Percentiles rank a stretch among this genome's conserved stretches.
phyloP scores from a whole-genome alignment of 92 coral and sea anemone genomes.

The Porites divaricata region DNA sequence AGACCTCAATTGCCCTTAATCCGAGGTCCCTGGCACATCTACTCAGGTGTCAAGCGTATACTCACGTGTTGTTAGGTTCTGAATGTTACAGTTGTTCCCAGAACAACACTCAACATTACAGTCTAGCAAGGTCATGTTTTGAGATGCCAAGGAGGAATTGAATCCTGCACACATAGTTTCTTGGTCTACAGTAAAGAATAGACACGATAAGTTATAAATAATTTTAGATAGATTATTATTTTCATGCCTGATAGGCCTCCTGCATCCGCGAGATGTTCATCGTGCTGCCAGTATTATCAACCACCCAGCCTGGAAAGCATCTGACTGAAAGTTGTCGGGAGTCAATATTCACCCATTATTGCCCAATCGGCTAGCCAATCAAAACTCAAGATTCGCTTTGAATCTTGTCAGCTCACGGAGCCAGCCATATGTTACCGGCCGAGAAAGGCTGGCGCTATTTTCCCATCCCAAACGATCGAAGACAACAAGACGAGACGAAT shows the following conservation, averaged over 20 bases:
- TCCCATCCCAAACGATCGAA: too few relatives aligned
- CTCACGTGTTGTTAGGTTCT: neutral
- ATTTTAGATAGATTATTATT: neutral
- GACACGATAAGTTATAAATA: neutral
- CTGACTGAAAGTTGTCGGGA: too few relatives aligned
- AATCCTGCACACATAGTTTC: neutral
- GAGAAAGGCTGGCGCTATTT: too few relatives aligned
- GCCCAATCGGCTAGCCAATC: too few relatives aligned
- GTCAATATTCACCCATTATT: too few relatives aligned
- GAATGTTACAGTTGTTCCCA: conserved; percentile 5
- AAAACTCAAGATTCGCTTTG: too few relatives aligned
- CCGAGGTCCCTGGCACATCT: too few relatives aligned
- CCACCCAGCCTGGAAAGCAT: too few relatives aligned
- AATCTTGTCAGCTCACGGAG: too few relatives aligned
- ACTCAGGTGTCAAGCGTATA: neutral
- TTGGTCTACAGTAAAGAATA: neutral
- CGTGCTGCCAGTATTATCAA: neutral
- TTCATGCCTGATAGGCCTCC: neutral
- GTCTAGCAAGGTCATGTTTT: neutral
- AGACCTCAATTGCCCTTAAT: too few relatives aligned
- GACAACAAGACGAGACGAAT: too few relatives aligned
- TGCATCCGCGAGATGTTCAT: neutral
- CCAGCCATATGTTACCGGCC: too few relatives aligned
- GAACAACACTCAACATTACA: neutral
- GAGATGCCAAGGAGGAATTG: neutral